Percentiles rank a stretch among this genome's conserved stretches.
Conservation (phyloP, 2,113 vertebrate species). For the Lates calcarifer region DNA sequence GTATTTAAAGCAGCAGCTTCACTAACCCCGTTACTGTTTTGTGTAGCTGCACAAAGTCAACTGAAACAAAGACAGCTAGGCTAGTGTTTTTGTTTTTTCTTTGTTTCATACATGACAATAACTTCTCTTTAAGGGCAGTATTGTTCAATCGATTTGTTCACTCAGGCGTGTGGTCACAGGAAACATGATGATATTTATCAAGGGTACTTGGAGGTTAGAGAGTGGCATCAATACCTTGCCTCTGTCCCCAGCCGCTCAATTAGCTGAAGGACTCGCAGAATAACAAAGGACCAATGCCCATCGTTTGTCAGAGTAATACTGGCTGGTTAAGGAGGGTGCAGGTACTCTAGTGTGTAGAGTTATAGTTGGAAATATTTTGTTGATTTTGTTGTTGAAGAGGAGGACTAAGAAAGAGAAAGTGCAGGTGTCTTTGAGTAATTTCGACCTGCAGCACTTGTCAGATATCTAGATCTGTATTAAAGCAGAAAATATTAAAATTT, state of each 20-base stretch:
- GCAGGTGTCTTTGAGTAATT: not conserved
- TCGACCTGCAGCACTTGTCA: conserved; percentile 16
- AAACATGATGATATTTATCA: conserved; percentile 55
- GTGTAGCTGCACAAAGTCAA: conserved; percentile 31
- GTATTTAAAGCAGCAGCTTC: conserved; percentile 16
- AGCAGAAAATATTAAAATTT: conserved; percentile 6
- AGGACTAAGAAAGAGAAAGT: not conserved
- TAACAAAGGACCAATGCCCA: not conserved
- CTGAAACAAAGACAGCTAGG: not conserved
- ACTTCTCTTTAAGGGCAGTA: conserved; percentile 42
- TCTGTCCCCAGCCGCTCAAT: conserved; percentile 40
- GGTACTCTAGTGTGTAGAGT: not conserved
- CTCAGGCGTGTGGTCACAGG: conserved; percentile 41
- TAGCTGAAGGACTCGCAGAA: conserved; percentile 9
- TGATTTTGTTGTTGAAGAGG: not conserved
- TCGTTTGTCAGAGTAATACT: conserved; percentile 40
- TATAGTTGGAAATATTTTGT: conserved; percentile 8
- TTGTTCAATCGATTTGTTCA: conserved; percentile 35
- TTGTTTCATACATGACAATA: conserved; percentile 21
- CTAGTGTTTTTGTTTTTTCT: conserved; percentile 13
- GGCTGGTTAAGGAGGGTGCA: conserved; percentile 20
- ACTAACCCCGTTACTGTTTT: conserved; percentile 22
- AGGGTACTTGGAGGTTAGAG: conserved; percentile 33
- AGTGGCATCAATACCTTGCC: conserved; percentile 38
- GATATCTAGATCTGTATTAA: conserved; percentile 28